These are phyloP conservation scores for Myopa tessellatipennis DNA, from an alignment of 2,888 invertebrate species.

Conservation along the genomic window DNA sequence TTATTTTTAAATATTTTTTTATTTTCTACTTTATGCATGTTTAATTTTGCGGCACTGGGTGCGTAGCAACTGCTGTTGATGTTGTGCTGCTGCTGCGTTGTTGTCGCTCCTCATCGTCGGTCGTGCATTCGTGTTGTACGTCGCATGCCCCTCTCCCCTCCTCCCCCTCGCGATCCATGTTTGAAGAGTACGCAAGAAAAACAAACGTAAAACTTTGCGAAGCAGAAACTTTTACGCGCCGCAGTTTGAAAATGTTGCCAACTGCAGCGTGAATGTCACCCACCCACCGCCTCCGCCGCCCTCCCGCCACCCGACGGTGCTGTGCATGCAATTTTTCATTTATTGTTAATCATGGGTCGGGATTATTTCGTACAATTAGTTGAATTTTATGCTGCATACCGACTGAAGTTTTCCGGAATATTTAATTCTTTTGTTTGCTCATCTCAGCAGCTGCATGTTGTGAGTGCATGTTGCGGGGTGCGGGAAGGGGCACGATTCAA, in stretches of 20 bases:
- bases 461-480: neutral
- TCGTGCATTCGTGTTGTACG: neutral
- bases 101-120: neutral
- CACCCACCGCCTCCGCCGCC: neutral
- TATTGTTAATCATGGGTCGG: conserved; percentile 57
- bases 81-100: neutral
- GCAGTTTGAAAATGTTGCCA: neutral
- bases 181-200: conserved; percentile 22
- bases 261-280: conserved; percentile 10
- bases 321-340: conserved; percentile 40
- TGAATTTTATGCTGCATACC: conserved; percentile 49
- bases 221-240: conserved; percentile 18
- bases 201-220: conserved; percentile 28
- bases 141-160: neutral
- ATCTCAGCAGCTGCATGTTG: neutral
- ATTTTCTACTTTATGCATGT: neutral
- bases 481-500: neutral
- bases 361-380: conserved; percentile 61
- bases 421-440: conserved; percentile 32
- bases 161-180: neutral
- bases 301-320: neutral
- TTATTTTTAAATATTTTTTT: neutral
- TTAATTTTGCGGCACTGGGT: conserved; percentile 5
- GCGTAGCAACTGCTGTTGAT: neutral
- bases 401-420: conserved; percentile 25